phyloP scores from a whole-genome alignment of 2,888 invertebrate genomes.

The Corbicula japonica region DNA sequence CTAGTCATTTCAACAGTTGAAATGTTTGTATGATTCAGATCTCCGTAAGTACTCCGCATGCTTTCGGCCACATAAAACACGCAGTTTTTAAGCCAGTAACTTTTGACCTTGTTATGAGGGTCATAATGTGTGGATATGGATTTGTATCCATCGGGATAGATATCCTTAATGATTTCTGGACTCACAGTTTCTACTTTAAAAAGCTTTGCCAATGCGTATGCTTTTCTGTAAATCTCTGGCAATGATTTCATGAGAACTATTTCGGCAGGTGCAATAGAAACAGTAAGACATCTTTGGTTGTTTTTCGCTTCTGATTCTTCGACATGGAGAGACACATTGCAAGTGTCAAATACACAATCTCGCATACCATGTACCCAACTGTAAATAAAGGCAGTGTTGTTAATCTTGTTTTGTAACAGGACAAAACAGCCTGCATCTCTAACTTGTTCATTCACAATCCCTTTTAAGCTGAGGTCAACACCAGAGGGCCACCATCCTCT shows the following conservation, averaged over 20 bases:
- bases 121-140: not conserved
- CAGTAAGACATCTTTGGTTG: no score
- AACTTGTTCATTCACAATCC: not conserved
- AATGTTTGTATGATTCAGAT: no score
- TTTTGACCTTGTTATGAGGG: not conserved
- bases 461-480: not conserved
- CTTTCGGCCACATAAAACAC: not conserved
- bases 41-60: not conserved
- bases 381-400: not conserved
- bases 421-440: slow-evolving; percentile 4
- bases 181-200: not conserved
- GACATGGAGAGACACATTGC: not conserved
- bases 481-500: not conserved
- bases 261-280: slow-evolving; percentile 9
- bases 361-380: not conserved
- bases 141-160: not conserved
- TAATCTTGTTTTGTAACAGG: not conserved
- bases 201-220: slow-evolving; percentile 11
- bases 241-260: slow-evolving; percentile 1
- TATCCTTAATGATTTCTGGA: not conserved
- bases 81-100: slow-evolving; percentile 15
- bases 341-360: not conserved
- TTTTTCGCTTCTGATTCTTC: no score
- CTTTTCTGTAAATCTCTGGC: not conserved
- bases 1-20: not conserved